Conservation (phyloP, 2,797 vertebrate species). For the Tiaroga cobitis region DNA sequence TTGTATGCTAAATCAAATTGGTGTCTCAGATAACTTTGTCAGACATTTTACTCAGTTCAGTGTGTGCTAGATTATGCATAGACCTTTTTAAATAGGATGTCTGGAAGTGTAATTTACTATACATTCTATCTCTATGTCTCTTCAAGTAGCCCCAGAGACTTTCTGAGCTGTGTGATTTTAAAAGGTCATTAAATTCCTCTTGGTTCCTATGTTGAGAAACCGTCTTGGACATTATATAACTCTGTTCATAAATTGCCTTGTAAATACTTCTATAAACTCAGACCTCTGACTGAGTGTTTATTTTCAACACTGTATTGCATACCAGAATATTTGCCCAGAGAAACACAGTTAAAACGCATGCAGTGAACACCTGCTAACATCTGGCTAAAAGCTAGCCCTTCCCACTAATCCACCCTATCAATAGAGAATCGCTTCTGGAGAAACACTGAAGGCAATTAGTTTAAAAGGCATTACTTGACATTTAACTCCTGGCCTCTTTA, state of each 20-base stretch:
- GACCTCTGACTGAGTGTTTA: slow-evolving; percentile 1
- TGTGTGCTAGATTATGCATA: not conserved
- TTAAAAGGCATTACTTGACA: slow-evolving; percentile 80
- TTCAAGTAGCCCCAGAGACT: slow-evolving; percentile 8
- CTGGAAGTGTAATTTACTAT: not conserved
- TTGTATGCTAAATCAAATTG: not conserved
- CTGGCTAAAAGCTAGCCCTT: slow-evolving; percentile 43
- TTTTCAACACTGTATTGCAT: not conserved
- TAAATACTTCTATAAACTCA: slow-evolving; percentile 31
- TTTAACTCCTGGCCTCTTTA: slow-evolving; percentile 72
- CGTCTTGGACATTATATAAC: slow-evolving; percentile 17
- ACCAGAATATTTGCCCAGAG: not conserved
- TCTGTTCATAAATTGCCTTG: slow-evolving; percentile 16
- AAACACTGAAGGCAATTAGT: slow-evolving; percentile 76
- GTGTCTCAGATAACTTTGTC: not conserved
- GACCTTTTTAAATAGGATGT: not conserved
- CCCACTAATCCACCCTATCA: slow-evolving; percentile 67
- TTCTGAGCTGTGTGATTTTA: not conserved
- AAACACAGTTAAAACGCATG: not conserved
- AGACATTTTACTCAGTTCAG: not conserved
- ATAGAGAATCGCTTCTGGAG: slow-evolving; percentile 63
- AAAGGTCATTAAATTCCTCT: slow-evolving; percentile 25
- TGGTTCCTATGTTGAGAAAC: slow-evolving; percentile 15
- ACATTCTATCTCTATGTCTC: not conserved
- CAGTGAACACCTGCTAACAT: slow-evolving; percentile 16